Percentiles rank a stretch among this genome's conserved stretches.
Evolutionary conservation across 2,113 vertebrate species (phyloP).

Genomic region (Natator depressus): DNA sequence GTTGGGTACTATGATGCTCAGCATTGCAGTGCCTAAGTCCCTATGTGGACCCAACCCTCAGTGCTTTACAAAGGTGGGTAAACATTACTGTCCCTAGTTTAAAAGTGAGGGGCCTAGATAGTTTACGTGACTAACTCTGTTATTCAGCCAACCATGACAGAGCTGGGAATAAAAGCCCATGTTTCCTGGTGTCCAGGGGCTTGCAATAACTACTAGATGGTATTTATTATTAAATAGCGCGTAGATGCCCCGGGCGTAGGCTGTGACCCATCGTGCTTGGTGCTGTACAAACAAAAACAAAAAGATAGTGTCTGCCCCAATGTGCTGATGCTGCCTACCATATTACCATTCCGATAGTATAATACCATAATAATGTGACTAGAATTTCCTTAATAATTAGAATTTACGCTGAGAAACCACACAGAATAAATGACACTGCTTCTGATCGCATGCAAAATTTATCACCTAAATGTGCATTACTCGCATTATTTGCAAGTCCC

Average conservation of each 20-base stretch:
- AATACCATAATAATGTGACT: conserved; percentile 23
- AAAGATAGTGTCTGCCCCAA: not conserved
- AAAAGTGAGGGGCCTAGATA: not conserved
- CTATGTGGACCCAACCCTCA: not conserved
- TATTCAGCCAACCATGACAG: not conserved
- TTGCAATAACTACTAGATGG: not conserved
- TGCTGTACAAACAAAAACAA: not conserved
- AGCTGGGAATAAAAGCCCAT: not conserved
- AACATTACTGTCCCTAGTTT: fast-evolving
- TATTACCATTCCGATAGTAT: not conserved
- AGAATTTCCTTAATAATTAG: conserved; percentile 44
- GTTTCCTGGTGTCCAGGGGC: not conserved
- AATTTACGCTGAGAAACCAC: conserved; percentile 35
- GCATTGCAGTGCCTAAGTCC: not conserved
- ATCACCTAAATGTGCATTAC: not conserved
- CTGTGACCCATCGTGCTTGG: not conserved
- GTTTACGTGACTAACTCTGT: not conserved
- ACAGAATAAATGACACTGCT: conserved; percentile 56
- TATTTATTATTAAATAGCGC: not conserved
- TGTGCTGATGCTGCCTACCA: not conserved
- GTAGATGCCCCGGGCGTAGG: not conserved
- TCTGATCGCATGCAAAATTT: conserved; percentile 36
- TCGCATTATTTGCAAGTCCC: conserved; percentile 61
- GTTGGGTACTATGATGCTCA: not conserved
- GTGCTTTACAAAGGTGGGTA: not conserved